Base-by-base conservation (phyloP, 2,797 vertebrate genomes). In the Gambelia wislizenii region DNA sequence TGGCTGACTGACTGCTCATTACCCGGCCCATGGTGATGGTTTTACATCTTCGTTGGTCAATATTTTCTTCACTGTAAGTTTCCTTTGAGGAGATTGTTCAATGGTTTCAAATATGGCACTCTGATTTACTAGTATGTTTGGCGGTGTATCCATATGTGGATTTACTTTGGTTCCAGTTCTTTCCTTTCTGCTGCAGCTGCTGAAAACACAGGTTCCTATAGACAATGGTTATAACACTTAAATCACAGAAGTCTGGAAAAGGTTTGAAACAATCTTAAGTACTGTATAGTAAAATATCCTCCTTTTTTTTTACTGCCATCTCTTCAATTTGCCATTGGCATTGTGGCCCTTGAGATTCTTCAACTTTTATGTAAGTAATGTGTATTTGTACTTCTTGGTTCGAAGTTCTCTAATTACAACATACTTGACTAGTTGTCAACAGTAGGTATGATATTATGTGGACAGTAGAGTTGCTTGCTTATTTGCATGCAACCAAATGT, bases 91-190 rank as follows among this genome's bases (percentile, higher is more conserved):
- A 78, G 94, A 85, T 78, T 88, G 89, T 54, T 92, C 3, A 0
- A 92, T 94, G 42, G 91, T 91, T 90, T 96, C 95, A 96, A 97
- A 98, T 79, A 95, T 0, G 49, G 97, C 96, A 91, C 95, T 95
- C 89, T 72, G 64, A 92, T 97, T 97, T 91, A 93, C 39, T 0
- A 79, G 94, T 44, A 85, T n/a, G 33, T 89, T 85, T 44, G 0
- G 36, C 87, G 88, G 92, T 1, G 2, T 42, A 1, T 92, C 87
- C 22, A 89, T 90, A 75, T 42, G 54, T 18, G 70, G 89, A 74
- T 78, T 52, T 20, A 87, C 89, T 85, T 44, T 83, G 82, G 74
- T 90, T 74, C 82, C 78, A 59, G 1, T 4, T 47, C 59, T 86
- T 72, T 49, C 76, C 4, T 93, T 80, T 69, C 72, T 61, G 49